Evolutionary conservation across 2,888 invertebrate species (phyloP), one percentile per base, ranked within the genome.

Genomic region (Odontomyia ornata): DNA sequence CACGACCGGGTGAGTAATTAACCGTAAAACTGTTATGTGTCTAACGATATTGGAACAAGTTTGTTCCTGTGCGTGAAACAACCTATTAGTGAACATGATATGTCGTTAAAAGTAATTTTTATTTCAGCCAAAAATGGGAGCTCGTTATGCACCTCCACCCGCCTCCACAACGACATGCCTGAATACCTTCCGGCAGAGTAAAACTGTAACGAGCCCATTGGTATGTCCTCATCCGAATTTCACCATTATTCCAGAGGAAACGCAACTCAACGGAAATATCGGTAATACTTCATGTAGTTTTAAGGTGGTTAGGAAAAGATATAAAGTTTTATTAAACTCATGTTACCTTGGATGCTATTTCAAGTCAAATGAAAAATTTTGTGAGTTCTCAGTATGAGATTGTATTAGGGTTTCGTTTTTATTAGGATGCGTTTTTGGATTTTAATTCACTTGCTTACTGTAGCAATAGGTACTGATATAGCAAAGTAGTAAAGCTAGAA

Each of bases 241-340:
- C 62, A 80, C 81, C 5, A 80, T 81, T 15, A 82, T 82, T 47
- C 81, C 81, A 5, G 82, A 82, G 46, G 82, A 82, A 77, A 77
- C 75, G n/a, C 75, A 76, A 56, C 13, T 71, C 21, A 78, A 77
- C 57, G 77, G 77, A 15, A 60, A 25, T 23, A 27, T 64, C 65
- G 71, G 76, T 78, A 64, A 64, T 5, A 36, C 9, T 36, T 36
- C 9, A 36, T 36, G 3, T 36, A 9, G 9, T 36, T 36, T 36
- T 36, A 36, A 5, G 5, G 9, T 36, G 36, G 36, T 9, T 3
- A 36, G n/a, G n/a, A n/a, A n/a, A n/a, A n/a, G n/a, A 46, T 46
- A 13, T 46, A 46, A 7, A 46, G 9, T 11, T 13, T 46, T 46
- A 18, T 3, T 13, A 52, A 18, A n/a, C 18, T 52, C 18, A 11